Evolutionary conservation across 2,888 invertebrate genomes (phyloP).

Genomic region (Agrotis ipsilon): DNA sequence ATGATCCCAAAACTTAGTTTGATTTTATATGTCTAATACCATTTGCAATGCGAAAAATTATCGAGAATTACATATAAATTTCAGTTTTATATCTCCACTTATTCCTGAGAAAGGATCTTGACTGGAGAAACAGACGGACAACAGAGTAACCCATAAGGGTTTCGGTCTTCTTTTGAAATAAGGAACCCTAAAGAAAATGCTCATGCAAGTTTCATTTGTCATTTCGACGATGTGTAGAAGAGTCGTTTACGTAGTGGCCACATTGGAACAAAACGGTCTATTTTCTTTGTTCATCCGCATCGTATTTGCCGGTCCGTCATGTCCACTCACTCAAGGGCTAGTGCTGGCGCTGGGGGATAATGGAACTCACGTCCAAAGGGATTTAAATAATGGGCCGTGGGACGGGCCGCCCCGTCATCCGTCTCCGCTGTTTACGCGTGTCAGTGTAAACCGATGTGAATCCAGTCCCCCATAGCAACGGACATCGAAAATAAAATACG

Average conservation of each 20-base stretch:
- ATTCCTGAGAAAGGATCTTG: too few relatives aligned
- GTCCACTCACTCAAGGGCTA: slow-evolving; percentile 76
- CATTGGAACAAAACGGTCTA: slow-evolving; percentile 55
- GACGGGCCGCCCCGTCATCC: slow-evolving; percentile 70
- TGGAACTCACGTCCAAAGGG: slow-evolving; percentile 83
- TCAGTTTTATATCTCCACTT: too few relatives aligned
- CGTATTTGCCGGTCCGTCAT: slow-evolving; percentile 74
- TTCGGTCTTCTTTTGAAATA: too few relatives aligned
- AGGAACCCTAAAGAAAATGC: not conserved
- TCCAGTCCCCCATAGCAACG: slow-evolving; percentile 52
- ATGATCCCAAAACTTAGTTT: too few relatives aligned
- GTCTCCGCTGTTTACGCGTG: slow-evolving; percentile 73
- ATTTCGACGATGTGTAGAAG: slow-evolving; percentile 51
- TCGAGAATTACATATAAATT: too few relatives aligned
- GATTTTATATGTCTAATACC: too few relatives aligned
- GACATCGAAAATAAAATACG: slow-evolving; percentile 33
- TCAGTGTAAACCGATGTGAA: slow-evolving; percentile 73
- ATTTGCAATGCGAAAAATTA: too few relatives aligned
- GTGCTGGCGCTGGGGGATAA: slow-evolving; percentile 77
- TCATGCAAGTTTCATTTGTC: slow-evolving; percentile 54
- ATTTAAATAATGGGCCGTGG: slow-evolving; percentile 85
- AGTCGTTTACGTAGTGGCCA: slow-evolving; percentile 50
- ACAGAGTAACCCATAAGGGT: too few relatives aligned
- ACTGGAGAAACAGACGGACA: too few relatives aligned
- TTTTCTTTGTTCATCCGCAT: slow-evolving; percentile 75